These are phyloP conservation scores for Urosaurus nigricauda DNA, from an alignment of 2,797 vertebrate genomes.

Conservation along the genomic window DNA sequence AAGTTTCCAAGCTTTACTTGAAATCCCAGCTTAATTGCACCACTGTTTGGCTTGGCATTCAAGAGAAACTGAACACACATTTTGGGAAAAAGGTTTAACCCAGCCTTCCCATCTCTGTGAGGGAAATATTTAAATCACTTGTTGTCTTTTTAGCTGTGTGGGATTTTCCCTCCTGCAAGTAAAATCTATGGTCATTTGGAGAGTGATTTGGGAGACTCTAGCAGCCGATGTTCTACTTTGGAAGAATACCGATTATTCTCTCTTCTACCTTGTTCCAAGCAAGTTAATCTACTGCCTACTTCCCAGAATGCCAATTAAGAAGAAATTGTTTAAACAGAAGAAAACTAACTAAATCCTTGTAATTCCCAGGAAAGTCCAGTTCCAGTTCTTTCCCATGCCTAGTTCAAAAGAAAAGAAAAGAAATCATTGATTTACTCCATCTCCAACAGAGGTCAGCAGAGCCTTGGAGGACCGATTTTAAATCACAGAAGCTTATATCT, in stretches of 20 bases:
- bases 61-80: neutral
- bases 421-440: neutral
- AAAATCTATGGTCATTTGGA: neutral
- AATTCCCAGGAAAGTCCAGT: neutral
- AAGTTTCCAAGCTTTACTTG: too few relatives aligned
- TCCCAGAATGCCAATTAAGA: constrained; percentile 28
- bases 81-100: neutral
- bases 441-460: constrained; percentile 36
- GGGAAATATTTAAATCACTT: neutral
- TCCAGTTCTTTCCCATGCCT: neutral
- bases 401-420: neutral
- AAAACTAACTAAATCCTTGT: constrained; percentile 9
- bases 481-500: constrained; percentile 3
- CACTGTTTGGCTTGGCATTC: neutral
- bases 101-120: neutral
- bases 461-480: neutral
- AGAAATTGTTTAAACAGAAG: constrained; percentile 4
- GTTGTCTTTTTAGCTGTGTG: too few relatives aligned
- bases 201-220: neutral
- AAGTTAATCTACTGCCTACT: constrained; percentile 20
- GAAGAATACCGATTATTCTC: constrained; percentile 3
- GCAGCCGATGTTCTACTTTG: neutral
- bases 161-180: neutral
- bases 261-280: constrained; percentile 24
- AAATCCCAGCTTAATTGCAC: neutral